phyloP scores from a whole-genome alignment of 2,113 vertebrate genomes.

The Tachysurus vachellii region DNA sequence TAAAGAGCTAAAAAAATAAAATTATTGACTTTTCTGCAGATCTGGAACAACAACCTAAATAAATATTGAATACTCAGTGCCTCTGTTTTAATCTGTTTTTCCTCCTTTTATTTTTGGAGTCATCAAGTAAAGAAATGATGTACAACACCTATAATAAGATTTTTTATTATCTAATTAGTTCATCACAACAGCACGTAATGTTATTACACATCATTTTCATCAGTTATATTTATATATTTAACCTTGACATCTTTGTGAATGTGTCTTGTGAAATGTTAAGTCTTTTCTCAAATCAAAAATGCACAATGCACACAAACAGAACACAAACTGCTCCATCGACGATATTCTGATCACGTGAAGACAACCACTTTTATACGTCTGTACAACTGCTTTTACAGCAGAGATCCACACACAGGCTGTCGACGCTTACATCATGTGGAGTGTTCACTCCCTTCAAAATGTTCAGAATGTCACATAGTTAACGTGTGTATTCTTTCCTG shows the following conservation, averaged over 20 bases:
- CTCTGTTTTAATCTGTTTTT: slow-evolving; percentile 64
- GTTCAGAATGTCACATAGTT: slow-evolving; percentile 7
- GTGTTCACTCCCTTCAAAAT: slow-evolving; percentile 1
- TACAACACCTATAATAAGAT: slow-evolving; percentile 5
- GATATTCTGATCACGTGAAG: slow-evolving; percentile 30
- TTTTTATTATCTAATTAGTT: slow-evolving; percentile 51
- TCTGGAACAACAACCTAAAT: slow-evolving; percentile 97
- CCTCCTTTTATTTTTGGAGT: neutral
- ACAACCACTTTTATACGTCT: slow-evolving; percentile 39
- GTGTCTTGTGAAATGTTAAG: slow-evolving; percentile 5
- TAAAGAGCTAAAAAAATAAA: slow-evolving; percentile 69
- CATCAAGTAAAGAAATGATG: slow-evolving; percentile 18
- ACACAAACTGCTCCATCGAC: slow-evolving; percentile 37
- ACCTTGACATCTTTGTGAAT: neutral
- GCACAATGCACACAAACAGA: slow-evolving; percentile 39
- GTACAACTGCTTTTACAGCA: slow-evolving; percentile 42
- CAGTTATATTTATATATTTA: slow-evolving; percentile 30
- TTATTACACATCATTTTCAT: slow-evolving; percentile 23
- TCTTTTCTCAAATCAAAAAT: slow-evolving; percentile 22
- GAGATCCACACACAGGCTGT: neutral
- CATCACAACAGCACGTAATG: slow-evolving; percentile 44
- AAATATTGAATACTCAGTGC: slow-evolving; percentile 94
- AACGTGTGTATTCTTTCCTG: neutral
- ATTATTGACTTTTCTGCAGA: slow-evolving; percentile 97
- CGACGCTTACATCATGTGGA: neutral